Evolutionary conservation across 2,797 vertebrate genomes (phyloP), one percentile per base, ranked within the genome.

Genomic region (Atherinosoma microstoma): DNA sequence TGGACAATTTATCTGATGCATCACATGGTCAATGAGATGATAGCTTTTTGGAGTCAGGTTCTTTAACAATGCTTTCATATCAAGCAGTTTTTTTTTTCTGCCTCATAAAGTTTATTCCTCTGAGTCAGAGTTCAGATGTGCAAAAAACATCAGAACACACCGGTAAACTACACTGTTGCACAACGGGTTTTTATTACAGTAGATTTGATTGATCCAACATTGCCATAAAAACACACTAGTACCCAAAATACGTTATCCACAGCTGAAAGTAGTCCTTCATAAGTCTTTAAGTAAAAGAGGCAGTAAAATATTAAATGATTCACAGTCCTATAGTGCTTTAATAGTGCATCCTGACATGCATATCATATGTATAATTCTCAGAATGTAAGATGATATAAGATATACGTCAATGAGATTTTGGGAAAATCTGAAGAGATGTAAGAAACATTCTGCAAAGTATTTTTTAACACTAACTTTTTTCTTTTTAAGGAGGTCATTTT

Each of bases 1-100:
- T 54, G 70, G 22, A 35, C 67, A 47, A 35, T 58, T 64, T 76
- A 36, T 73, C 65, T 68, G 29, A 73, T 64, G 70, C 51, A 64
- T 70, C 73, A 69, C 77, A 64, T 35, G 53, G 45, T 64, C 45
- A 9, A 40, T 54, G 61, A 57, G 67, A 70, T 57, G 40, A 60
- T 40, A 58, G 40, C 64, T 74, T 69, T 76, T 47, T 54, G 58
- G 62, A 62, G 56, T 29, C 68, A 16, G 36, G 62, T 29, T 62
- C 22, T 27, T 18, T 54, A 72, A 38, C 6, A 15, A n/a, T n/a
- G 32, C 34, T 34, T 63, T 16, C 12, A 16, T 47, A 56, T 66
- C 53, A 62, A 73, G 45, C 40, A 16, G 35, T 29, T 42, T 69
- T 63, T 78, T 57, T 58, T 34, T 58, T 64, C 53, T 53, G 2